Percentiles rank a stretch among this genome's conserved stretches.
Conservation (phyloP, 2,888 invertebrate species). For the Yponomeuta evonymella region DNA sequence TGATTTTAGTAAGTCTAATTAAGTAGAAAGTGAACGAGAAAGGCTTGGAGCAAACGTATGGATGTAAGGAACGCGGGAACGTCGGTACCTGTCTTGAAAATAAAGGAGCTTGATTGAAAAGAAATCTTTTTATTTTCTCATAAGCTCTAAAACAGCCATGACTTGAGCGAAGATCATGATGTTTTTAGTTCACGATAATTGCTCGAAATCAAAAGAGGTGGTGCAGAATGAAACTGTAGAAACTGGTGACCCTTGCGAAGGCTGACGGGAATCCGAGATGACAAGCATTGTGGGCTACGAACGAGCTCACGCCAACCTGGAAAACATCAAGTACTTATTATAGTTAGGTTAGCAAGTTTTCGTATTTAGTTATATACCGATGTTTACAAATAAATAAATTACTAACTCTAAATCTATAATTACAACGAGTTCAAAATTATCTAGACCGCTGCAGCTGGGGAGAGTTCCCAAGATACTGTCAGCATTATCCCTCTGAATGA, state of each 20-base stretch:
- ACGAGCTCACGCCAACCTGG: conserved; percentile 18
- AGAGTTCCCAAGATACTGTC: no score
- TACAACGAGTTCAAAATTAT: no score
- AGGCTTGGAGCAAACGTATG: not conserved
- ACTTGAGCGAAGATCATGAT: not conserved
- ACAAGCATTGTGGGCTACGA: conserved; percentile 16
- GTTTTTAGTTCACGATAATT: not conserved
- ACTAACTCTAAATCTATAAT: no score
- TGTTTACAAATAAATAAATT: no score
- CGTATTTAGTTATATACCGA: no score
- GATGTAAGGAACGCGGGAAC: not conserved
- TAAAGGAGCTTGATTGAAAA: conserved; percentile 9
- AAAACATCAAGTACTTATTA: not conserved
- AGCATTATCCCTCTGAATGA: no score
- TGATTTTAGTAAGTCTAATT: not conserved
- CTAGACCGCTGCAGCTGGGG: no score
- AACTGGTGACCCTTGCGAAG: conserved; percentile 18
- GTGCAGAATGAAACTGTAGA: conserved; percentile 9
- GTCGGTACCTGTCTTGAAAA: conserved; percentile 6
- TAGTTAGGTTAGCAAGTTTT: not conserved
- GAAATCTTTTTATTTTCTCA: not conserved
- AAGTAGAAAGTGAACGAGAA: not conserved
- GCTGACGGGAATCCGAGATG: conserved; percentile 17
- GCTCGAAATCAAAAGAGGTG: not conserved
- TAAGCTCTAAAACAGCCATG: not conserved